phyloP scores from a whole-genome alignment of 1,140 invertebrate genomes.

The Papilio xuthus region DNA sequence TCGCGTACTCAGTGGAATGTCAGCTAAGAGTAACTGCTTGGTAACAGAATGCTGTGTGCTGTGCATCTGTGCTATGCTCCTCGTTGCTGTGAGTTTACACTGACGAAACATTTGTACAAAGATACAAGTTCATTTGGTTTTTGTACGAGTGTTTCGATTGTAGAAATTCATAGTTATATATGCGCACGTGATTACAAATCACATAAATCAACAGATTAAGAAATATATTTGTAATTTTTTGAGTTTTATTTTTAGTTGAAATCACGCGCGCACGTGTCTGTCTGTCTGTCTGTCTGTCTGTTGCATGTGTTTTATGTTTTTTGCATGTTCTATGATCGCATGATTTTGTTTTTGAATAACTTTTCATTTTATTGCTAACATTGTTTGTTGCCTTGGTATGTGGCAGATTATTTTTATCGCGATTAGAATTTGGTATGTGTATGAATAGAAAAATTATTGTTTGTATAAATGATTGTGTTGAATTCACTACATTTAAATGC shows the following conservation, averaged over 20 bases:
- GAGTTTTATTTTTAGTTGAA: neutral
- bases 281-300: neutral
- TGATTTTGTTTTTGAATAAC: neutral
- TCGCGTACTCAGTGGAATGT: neutral
- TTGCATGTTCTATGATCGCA: neutral
- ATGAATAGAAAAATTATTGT: neutral
- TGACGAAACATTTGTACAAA: neutral
- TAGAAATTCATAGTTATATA: neutral
- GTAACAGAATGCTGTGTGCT: neutral
- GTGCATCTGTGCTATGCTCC: neutral
- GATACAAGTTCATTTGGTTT: neutral
- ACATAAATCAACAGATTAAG: neutral
- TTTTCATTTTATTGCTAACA: neutral
- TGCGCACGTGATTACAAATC: neutral
- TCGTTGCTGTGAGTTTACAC: neutral
- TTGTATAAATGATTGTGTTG: too few species aligned
- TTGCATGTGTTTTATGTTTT: neutral
- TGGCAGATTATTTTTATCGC: neutral
- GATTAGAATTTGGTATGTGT: neutral
- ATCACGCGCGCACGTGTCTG: conserved; percentile 3
- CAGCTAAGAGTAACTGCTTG: neutral
- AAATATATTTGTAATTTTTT: neutral
- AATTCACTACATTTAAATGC: too few species aligned
- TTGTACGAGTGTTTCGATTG: neutral
- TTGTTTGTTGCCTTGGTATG: neutral